phyloP scores from a whole-genome alignment of 2,797 vertebrate species.

The Clarias fuscus region DNA sequence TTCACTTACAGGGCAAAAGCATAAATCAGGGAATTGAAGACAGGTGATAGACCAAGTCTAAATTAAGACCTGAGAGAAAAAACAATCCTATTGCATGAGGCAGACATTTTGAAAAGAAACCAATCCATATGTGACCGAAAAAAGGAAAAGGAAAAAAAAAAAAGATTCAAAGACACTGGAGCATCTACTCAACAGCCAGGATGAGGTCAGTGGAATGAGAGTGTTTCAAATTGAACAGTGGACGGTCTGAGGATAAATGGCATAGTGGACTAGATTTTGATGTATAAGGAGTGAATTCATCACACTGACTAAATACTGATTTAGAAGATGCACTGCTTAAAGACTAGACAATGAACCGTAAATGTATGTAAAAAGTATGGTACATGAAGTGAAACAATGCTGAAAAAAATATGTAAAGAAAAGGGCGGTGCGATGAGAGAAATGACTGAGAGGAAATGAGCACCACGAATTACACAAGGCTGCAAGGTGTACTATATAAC shows the following conservation, averaged over 20 bases:
- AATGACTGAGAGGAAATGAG: not conserved
- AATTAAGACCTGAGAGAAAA: slow-evolving; percentile 55
- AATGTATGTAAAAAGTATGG: not conserved
- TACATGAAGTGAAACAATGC: not conserved
- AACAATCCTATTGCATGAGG: slow-evolving; percentile 28
- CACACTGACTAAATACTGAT: not conserved
- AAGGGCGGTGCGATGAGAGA: not conserved
- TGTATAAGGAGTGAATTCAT: slow-evolving; percentile 5
- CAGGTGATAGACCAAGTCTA: slow-evolving; percentile 50
- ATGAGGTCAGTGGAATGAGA: not conserved
- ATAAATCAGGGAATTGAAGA: slow-evolving; percentile 52
- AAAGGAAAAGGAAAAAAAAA: not conserved
- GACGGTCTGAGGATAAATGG: not conserved
- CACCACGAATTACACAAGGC: not conserved
- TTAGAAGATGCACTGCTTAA: slow-evolving; percentile 9
- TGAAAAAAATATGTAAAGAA: not conserved
- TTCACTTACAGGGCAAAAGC: slow-evolving; percentile 38
- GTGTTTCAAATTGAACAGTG: slow-evolving; percentile 4
- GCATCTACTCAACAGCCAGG: not conserved
- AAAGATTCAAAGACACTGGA: slow-evolving; percentile 24
- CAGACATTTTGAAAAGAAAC: slow-evolving; percentile 41
- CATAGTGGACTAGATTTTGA: not conserved
- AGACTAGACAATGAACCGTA: not conserved
- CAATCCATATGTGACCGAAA: slow-evolving; percentile 46
- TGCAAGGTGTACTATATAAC: not conserved